Conservation (phyloP, 2,113 vertebrate genomes). For the Oxyruncus cristatus region DNA sequence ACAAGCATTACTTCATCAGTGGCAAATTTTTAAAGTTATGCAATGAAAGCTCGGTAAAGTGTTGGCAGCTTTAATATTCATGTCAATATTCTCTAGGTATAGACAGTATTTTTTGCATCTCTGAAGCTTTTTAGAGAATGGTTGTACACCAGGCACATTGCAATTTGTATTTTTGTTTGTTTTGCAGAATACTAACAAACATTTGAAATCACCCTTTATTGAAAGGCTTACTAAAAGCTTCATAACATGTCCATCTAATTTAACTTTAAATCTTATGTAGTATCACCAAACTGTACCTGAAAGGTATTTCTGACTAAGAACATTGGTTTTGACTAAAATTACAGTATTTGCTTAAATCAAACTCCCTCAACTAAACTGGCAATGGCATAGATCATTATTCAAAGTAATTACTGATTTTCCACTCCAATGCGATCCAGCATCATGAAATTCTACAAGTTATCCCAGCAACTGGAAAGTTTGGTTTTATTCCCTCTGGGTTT, state of each 20-base stretch:
- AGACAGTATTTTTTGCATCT: background rate
- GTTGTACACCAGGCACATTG: background rate
- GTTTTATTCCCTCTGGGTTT: background rate
- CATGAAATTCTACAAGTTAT: background rate
- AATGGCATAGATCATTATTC: background rate
- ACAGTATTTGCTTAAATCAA: background rate
- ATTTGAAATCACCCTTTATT: background rate
- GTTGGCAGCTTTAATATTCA: background rate
- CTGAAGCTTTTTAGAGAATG: background rate
- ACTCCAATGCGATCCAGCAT: background rate
- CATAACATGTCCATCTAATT: background rate
- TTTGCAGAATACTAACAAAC: background rate
- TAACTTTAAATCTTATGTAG: background rate
- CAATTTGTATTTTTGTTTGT: background rate
- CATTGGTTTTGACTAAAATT: background rate
- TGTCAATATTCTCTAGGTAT: background rate
- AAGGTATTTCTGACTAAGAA: background rate
- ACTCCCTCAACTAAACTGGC: background rate
- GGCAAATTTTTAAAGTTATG: background rate
- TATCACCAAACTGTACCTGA: background rate
- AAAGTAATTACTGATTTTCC: background rate
- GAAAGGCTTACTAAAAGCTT: background rate
- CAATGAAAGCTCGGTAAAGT: background rate
- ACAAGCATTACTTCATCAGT: accelerated
- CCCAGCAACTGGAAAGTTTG: background rate